Percentiles rank a stretch among this genome's conserved stretches.
Conservation (phyloP, 1,140 invertebrate genomes). For the Pogonomyrmex californicus region DNA sequence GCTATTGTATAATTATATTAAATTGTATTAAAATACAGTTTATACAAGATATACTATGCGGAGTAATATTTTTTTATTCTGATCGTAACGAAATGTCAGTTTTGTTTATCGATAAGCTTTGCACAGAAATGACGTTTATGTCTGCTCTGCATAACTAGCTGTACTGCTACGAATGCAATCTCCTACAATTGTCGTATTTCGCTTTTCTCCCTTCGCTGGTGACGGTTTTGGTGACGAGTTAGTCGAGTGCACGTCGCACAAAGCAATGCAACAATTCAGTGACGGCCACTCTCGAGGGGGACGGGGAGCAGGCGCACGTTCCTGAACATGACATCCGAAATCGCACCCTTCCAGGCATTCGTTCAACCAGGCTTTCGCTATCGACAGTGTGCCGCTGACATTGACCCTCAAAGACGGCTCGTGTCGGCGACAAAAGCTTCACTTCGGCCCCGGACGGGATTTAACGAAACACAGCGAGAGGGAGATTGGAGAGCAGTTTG, state of each 20-base stretch:
- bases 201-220: constrained; percentile 55
- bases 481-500: constrained; percentile 8
- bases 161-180: constrained; percentile 13
- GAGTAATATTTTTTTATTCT: constrained; percentile 21
- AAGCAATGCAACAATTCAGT: constrained; percentile 67
- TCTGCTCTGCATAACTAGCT: background rate
- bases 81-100: background rate
- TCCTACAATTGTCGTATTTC: constrained; percentile 37
- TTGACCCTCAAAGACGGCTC: constrained; percentile 68
- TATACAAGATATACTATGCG: background rate
- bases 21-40: background rate
- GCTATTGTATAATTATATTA: background rate
- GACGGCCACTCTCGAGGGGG: constrained; percentile 8
- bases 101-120: background rate
- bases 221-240: constrained; percentile 56
- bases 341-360: constrained; percentile 57
- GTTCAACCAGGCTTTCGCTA: background rate
- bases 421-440: constrained; percentile 61
- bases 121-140: background rate
- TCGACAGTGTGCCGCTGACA: constrained; percentile 56
- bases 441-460: constrained; percentile 28
- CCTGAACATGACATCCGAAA: constrained; percentile 72
- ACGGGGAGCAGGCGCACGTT: background rate
- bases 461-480: constrained; percentile 62
- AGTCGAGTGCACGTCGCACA: constrained; percentile 57